Base-by-base conservation (phyloP, 2,113 vertebrate genomes). In the Hypomesus transpacificus region DNA sequence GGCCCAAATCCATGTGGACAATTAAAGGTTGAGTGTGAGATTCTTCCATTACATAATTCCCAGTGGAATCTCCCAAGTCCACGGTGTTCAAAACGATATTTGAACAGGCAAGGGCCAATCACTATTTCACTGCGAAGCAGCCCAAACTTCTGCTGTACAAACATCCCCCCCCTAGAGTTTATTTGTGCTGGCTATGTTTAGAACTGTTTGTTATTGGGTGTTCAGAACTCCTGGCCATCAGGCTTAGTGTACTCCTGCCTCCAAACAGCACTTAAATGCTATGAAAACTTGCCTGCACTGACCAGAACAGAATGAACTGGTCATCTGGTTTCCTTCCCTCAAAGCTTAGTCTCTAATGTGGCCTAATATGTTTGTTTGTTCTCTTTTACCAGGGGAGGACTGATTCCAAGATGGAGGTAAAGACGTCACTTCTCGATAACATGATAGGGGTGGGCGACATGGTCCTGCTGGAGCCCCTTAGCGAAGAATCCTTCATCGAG, bases 361-460 rank as follows among this genome's bases (percentile, higher is more conserved):
- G 22, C 16, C 14, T 4, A 34, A 46, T 46, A 46, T 46, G 39
- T 75, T 2, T 65, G 31, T 59, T 60, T 60, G 63, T 56, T 71
- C 86, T 31, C 85, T 50, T 66, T 28, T 66, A 16, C 65, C 87
- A 86, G 88, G 91, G 87, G 75, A 82, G 86, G 64, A 90, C 85
- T 75, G 91, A 95, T 94, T 92, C 93, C 90, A 98, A 95, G 81
- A 98, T 95, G 95, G 96, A 98, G 90, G 95, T 94, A 87, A 98
- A 98, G 83, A 98, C 95, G 0, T 98, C 97, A 2, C 96, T 98
- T 86, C 89, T 99, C 28, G 97, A 99, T 57, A 93, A 98, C 77
- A 98, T 98, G 95, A 98, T 99, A 39, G 97, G 97, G 26, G 96
- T 98, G 17, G 96, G 96, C 1, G 97, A 99, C 84, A 98, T 98